Percentiles rank a stretch among this genome's conserved stretches.
Evolutionary conservation across 2,113 vertebrate genomes (phyloP).

Genomic region (Noctilio leporinus): DNA sequence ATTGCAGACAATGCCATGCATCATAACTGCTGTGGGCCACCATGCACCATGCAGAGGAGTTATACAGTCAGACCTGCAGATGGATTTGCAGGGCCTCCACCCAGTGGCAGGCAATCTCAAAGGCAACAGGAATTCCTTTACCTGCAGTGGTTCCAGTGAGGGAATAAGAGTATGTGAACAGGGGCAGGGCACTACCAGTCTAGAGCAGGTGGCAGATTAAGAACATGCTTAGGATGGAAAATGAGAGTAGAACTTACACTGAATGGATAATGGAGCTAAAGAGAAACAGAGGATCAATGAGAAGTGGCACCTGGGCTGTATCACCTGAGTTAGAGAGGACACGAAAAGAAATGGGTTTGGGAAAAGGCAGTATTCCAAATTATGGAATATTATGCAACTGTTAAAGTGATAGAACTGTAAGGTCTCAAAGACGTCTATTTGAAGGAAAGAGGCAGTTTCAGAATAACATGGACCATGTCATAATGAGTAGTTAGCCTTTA

Average conservation of each 20-base stretch:
- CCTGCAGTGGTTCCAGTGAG: not conserved
- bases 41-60: not conserved
- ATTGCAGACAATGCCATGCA: not conserved
- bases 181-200: not conserved
- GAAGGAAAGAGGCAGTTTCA: constrained; percentile 2
- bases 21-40: not conserved
- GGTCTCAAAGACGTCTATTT: not conserved
- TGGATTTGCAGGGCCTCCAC: not conserved
- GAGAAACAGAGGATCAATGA: not conserved
- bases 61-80: not conserved
- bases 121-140: not conserved
- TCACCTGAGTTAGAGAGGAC: not conserved
- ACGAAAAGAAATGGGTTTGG: not conserved
- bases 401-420: constrained; percentile 8
- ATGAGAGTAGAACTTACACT: not conserved
- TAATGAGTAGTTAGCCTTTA: not conserved
- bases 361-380: not conserved
- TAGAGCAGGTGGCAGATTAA: not conserved
- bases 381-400: not conserved
- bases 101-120: not conserved
- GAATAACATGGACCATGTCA: not conserved
- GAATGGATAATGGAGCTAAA: not conserved
- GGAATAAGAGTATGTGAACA: not conserved
- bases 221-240: not conserved
- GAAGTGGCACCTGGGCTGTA: not conserved